phyloP scores from a whole-genome alignment of 2,888 invertebrate species.

The Artemia sinica region DNA sequence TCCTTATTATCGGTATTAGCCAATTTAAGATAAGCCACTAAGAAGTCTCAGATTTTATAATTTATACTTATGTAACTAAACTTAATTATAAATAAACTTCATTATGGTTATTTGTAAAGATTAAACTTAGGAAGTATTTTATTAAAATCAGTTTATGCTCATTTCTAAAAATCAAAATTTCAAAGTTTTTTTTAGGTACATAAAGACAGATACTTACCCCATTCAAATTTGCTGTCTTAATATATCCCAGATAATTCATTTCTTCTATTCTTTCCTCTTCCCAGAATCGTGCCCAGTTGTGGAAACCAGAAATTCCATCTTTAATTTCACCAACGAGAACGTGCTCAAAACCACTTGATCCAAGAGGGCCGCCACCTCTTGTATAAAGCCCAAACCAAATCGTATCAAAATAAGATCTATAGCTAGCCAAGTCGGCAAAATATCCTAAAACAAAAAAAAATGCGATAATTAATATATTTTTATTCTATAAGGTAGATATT shows the following conservation, averaged over 20 bases:
- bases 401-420: constrained; percentile 30
- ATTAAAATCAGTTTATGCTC: too few species aligned
- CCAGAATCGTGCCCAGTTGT: constrained; percentile 76
- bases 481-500: background rate
- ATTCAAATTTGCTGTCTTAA: constrained; percentile 29
- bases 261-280: constrained; percentile 52
- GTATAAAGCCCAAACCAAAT: constrained; percentile 53
- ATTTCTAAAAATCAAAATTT: too few species aligned
- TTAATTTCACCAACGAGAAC: constrained; percentile 74
- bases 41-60: too few species aligned
- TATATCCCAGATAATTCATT: constrained; percentile 59
- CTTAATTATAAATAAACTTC: too few species aligned
- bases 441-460: constrained; percentile 18
- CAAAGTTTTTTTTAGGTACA: too few species aligned
- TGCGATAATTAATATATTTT: background rate
- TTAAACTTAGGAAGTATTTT: too few species aligned
- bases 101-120: too few species aligned
- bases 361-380: constrained; percentile 53
- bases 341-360: constrained; percentile 84
- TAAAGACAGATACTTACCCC: constrained; percentile 7
- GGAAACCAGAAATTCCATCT: constrained; percentile 59
- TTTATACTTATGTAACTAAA: too few species aligned
- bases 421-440: constrained; percentile 24
- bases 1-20: too few species aligned
- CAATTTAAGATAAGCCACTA: too few species aligned